Base-by-base conservation (phyloP, 1,140 invertebrate genomes). In the Caenorhabditis remanei region DNA sequence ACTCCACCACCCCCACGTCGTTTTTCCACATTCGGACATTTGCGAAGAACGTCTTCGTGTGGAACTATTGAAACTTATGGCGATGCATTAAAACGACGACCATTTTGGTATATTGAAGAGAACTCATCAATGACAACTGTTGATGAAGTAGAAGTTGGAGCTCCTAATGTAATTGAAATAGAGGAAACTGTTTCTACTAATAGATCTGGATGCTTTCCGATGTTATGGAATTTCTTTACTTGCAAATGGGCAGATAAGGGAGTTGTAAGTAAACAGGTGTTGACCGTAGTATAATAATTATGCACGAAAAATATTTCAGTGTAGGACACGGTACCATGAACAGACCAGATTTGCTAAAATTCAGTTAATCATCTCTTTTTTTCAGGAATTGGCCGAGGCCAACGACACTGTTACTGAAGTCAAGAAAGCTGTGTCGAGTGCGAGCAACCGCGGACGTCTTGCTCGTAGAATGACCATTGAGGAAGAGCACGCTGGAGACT, bases 401-500 rank as follows among this genome's bases (percentile, higher is more conserved):
- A 56, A 50, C 14, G 56, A 83, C 58, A 71, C 61, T 21, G 83
- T 83, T 58, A 48, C 24, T 21, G 79, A 65, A 6, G 50, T 83
- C 8, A 87, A 79, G 46, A 19, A 32, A 2, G 32, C 32, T 32
- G 32, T 46, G 21, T 19, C 46, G 46, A 50, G 46, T n/a, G 71
- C 71, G 9, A 24, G 40, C 50, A 41, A 55, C 16, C 19, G 83
- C 24, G 87, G 53, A n/a, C 65, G 84, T 46, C 86, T 90, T 24
- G 79, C 83, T 19, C 56, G 89, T 21, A 85, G 83, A 65, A 89
- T 90, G 88, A 90, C 89, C 50, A 89, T 90, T 43, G 89, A 90
- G 53, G 88, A 90, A 56, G 89, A 90, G 58, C 89, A 90, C 50
- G 61, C 89, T 46, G 89, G 89, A 48, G 89, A 88, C 46, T 90